These are phyloP conservation scores for Caenorhabditis drosophilae DNA, from an alignment of 2,888 invertebrate genomes.

Conservation along the genomic window DNA sequence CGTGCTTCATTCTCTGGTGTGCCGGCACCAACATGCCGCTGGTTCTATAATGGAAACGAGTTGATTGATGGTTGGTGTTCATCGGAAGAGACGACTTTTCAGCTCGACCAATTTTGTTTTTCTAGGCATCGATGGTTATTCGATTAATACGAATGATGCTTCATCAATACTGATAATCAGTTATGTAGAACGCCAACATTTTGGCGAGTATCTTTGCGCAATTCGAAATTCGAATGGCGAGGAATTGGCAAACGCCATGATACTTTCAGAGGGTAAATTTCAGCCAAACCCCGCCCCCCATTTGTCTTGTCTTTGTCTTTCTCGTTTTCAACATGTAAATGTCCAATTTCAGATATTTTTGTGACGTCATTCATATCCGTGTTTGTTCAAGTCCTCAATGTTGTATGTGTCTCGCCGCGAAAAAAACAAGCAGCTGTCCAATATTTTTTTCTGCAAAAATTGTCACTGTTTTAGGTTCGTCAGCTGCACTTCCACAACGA, in stretches of 20 bases:
- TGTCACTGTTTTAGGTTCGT: slow-evolving; percentile 54
- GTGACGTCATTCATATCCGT: slow-evolving; percentile 14
- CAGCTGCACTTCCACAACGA: slow-evolving; percentile 56
- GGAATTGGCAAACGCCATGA: slow-evolving; percentile 59
- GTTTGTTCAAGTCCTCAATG: slow-evolving; percentile 9
- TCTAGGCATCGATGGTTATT: slow-evolving; percentile 46
- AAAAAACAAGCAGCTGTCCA: too few relatives aligned
- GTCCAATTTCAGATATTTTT: slow-evolving; percentile 8
- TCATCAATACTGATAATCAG: slow-evolving; percentile 47
- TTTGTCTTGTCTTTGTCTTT: slow-evolving; percentile 3
- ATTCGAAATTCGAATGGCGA: slow-evolving; percentile 62
- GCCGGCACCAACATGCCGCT: slow-evolving; percentile 55
- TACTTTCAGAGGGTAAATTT: slow-evolving; percentile 57
- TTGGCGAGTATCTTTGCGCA: slow-evolving; percentile 62
- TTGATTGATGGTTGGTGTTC: slow-evolving; percentile 57
- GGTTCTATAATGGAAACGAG: slow-evolving; percentile 56
- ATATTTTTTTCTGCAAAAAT: too few relatives aligned
- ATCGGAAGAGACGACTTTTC: neutral
- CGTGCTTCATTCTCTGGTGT: slow-evolving; percentile 57
- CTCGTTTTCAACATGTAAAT: slow-evolving; percentile 17
- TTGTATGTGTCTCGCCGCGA: slow-evolving; percentile 16
- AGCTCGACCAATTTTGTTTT: neutral
- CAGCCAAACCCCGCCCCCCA: too few relatives aligned
- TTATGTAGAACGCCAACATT: slow-evolving; percentile 50
- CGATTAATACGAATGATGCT: slow-evolving; percentile 38